A percentile compares a stretch with the other conserved stretches of the same genome.
phyloP scores from a whole-genome alignment of 2,888 invertebrate genomes.

The Pristionchus maxplancki region DNA sequence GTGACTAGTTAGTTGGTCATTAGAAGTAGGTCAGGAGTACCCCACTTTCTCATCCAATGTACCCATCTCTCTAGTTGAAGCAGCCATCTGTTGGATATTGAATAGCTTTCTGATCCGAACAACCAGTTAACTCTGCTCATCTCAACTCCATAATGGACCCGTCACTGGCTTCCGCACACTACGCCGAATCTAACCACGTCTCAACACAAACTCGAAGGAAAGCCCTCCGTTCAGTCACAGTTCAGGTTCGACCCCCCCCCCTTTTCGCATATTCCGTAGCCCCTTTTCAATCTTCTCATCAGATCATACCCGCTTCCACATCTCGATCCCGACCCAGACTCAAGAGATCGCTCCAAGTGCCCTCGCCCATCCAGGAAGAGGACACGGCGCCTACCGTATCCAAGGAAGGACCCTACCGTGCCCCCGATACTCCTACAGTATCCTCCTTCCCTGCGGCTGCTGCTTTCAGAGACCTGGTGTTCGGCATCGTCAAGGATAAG shows the following conservation, averaged over 20 bases:
- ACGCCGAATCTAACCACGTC: neutral
- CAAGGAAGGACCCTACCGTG: neutral
- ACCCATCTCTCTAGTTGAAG: neutral
- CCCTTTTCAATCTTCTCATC: neutral
- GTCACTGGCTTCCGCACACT: neutral
- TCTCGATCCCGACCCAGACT: neutral
- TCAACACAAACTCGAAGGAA: neutral
- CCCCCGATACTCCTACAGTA: neutral
- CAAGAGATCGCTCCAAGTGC: neutral
- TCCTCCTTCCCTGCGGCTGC: neutral
- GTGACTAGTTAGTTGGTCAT: neutral
- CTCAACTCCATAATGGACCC: neutral
- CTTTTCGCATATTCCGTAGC: neutral
- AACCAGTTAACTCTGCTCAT: too few relatives aligned
- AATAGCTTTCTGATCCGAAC: too few relatives aligned
- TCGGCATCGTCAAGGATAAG: neutral
- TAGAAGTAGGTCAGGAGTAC: neutral
- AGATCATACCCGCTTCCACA: neutral
- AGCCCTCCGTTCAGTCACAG: neutral
- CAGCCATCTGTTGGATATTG: too few relatives aligned
- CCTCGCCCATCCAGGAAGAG: neutral
- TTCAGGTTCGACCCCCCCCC: neutral
- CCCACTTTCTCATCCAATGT: neutral
- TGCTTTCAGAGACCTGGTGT: neutral
- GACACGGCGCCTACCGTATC: neutral